Base-by-base conservation (phyloP, 2,888 invertebrate species). In the Ganaspis brasiliensis region DNA sequence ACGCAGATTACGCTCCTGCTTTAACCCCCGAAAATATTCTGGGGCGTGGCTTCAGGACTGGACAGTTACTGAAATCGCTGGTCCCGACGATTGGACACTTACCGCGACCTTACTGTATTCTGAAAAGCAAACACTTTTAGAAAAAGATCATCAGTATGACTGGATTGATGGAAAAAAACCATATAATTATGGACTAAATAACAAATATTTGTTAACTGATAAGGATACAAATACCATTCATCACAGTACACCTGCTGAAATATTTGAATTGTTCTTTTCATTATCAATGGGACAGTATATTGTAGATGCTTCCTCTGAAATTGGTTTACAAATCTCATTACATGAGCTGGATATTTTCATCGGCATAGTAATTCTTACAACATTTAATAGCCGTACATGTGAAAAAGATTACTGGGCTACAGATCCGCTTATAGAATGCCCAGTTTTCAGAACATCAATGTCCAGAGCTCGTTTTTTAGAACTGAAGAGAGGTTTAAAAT, bases 261-360 rank as follows among this genome's bases (percentile, higher is more conserved):
- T 67, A 8, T 67, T 67, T 67, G 67, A 67, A 37, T 31, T 67
- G 35, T 67, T 67, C n/a, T 67, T 67, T 67, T 31, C 67, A 5
- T n/a, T 35, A 35, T 10, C 67, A 14, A 26, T 67, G 37, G 26
- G 26, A 37, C 8, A 67, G 9, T 19, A 57, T 1, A 57, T 57
- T 14, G n/a, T 57, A 14, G 57, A 57, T 10, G 57, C 57, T 10
- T 57, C 57, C 4, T 2, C 4, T 26, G 16, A 57, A 57, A 16
- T 14, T 19, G 57, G 57, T 10, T 19, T 67, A n/a, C 35, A 67
- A 1, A 67, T 67, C 26, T 16, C 37, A 5, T 37, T 37, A 24
- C 37, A 67, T 16, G 67, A 67, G 16, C 16, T 67, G 1, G 37
- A 67, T n/a, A 2, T 67, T 8, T 67, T 67, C 16, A 67, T 67